Base-by-base conservation (phyloP, 2,113 vertebrate genomes). In the Turnix velox region DNA sequence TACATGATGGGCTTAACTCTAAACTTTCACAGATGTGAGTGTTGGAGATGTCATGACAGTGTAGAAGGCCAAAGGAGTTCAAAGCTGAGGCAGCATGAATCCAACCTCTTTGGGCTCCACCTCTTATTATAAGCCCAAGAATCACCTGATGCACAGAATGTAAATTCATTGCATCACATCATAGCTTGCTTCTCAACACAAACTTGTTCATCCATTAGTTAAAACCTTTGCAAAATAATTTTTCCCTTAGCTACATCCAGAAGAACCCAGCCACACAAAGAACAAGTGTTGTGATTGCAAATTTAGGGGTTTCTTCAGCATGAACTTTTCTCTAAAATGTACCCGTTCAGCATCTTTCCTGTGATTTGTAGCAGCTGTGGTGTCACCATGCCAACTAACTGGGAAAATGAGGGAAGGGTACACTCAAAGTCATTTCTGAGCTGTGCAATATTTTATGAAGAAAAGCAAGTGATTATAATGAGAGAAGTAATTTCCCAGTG, bases 311-410 rank as follows among this genome's bases (percentile, higher is more conserved):
- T 90, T 86, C 78, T 95, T 92, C n/a, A 54, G 48, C 84, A 46
- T 30, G 86, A 94, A 83, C 74, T 95, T 87, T 55, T 62, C 63
- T 87, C 77, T 76, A 3, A 63, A 75, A 85, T 57, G 73, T 46
- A 35, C 77, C 67, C 8, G 2, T 83, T 95, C 72, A 93, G 71
- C 59, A 84, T 92, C 69, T 94, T 95, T 35, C 45, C 51, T 30
- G 37, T 91, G 88, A 94, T 96, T 96, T 90, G 93, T 61, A 91
- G 87, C 90, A 96, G 84, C 80, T 91, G 79, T 93, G 83, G 71
- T 89, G 93, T 95, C 90, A 67, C 91, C 77, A 87, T 88, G 90
- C 89, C 95, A 95, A 79, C 92, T 90, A 92, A 87, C 69, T 68
- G 89, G 76, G 33, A 40, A 80, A 80, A 87, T 0, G 5, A 40